Conservation (phyloP, 2,113 vertebrate species). For the Lepus europaeus region DNA sequence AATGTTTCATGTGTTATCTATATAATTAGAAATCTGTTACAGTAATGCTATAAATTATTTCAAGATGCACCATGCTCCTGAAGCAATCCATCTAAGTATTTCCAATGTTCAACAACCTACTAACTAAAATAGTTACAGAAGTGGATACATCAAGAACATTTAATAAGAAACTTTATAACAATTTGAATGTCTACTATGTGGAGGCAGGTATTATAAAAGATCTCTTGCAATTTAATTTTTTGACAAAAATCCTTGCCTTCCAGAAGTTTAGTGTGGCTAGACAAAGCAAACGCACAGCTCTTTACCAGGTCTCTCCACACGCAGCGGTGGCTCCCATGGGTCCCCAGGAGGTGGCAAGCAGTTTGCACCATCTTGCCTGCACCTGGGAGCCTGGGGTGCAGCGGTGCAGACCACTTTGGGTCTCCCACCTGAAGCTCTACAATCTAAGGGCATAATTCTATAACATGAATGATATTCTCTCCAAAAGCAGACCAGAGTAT, state of each 20-base stretch:
- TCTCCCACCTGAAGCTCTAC: not conserved
- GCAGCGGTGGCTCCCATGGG: not conserved
- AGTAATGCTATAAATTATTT: not conserved
- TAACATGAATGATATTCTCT: not conserved
- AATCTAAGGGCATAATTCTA: not conserved
- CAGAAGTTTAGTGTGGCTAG: not conserved
- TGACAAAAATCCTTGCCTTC: not conserved
- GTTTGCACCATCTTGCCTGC: not conserved
- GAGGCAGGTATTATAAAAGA: not conserved
- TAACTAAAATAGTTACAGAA: not conserved
- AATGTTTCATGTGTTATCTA: not conserved
- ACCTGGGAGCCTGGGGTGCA: too few relatives aligned
- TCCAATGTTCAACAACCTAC: not conserved
- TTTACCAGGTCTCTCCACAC: not conserved
- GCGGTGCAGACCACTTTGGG: not conserved
- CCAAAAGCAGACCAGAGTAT: not conserved
- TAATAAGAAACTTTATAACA: not conserved
- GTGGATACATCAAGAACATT: not conserved
- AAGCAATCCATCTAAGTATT: not conserved
- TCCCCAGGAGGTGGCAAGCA: not conserved
- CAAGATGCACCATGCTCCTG: not conserved
- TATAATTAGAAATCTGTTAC: not conserved
- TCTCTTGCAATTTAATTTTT: not conserved
- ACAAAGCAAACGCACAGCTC: not conserved
- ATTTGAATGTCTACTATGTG: not conserved